Base-by-base conservation (phyloP, 1,140 invertebrate genomes). In the Nilaparvata lugens region DNA sequence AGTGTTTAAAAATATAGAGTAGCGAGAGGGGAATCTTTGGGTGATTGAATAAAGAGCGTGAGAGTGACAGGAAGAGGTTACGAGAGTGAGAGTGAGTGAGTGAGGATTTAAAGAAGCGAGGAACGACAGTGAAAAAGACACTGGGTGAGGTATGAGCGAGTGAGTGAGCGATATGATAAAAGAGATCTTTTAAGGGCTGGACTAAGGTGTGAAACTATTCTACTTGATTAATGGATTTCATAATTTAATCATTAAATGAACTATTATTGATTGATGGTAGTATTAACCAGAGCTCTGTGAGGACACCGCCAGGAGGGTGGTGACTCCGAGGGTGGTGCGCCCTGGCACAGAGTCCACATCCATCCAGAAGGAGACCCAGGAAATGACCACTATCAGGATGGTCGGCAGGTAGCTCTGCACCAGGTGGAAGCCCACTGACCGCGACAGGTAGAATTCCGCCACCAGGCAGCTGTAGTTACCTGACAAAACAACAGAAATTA, bases 361-460 rank as follows among this genome's bases (percentile, higher is more conserved):
- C 75, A 84, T 77, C 82, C 83, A 84, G 67, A 84, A 83, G 13
- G 77, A 79, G 24, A 85, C 81, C 84, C 84, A 85, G 4, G 81
- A 83, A 53, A 85, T 83, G 51, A 82, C 81, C 7, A 85, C 83
- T 64, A 85, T 85, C 23, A 84, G 68, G 54, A 83, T 81, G n/a
- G 81, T 83, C 1, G 83, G 83, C 51, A 86, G 71, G 69, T 84
- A 85, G 25, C 77, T 80, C 69, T 85, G 84, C 3, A 85, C 81
- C 54, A 84, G 60, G 70, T 86, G 81, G 68, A 81, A 83, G 3
- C 80, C 81, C 16, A 85, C 75, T 19, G 80, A 78, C 16, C 82
- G 69, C 52, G 75, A 71, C 45, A 84, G 67, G 25, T 75, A 73
- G 63, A 85, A 81, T 18, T 77, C 73, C 0, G 76, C 79, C 11